Percentiles rank a stretch among this genome's conserved stretches.
Evolutionary conservation across 2,797 vertebrate genomes (phyloP).

Genomic region (Dermochelys coriacea): DNA sequence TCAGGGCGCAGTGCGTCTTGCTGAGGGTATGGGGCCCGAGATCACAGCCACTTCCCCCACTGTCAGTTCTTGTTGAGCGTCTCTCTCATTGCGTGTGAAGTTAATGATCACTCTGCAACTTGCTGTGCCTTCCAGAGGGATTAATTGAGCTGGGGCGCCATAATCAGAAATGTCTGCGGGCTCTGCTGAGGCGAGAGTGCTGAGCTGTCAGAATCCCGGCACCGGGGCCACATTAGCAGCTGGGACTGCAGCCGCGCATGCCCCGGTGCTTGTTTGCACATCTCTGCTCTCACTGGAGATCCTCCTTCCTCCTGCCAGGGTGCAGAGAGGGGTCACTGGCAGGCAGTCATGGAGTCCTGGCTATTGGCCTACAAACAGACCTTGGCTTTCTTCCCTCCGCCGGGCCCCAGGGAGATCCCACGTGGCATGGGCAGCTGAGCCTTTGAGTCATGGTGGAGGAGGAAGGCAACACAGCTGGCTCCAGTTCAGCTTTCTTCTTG

Average conservation of each 20-base stretch:
- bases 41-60: neutral
- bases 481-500: neutral
- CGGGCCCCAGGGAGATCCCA: neutral
- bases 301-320: neutral
- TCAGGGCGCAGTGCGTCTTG: neutral
- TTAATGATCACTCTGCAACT: neutral
- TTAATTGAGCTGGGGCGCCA: neutral
- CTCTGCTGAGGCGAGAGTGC: neutral
- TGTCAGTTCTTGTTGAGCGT: neutral
- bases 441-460: no score
- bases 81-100: neutral
- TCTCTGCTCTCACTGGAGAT: neutral
- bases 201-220: neutral
- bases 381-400: neutral
- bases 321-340: neutral
- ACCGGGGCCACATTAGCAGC: neutral
- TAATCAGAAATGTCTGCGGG: neutral
- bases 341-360: neutral
- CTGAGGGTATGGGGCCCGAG: neutral
- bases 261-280: neutral
- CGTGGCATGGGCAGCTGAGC: neutral
- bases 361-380: neutral
- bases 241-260: neutral
- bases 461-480: neutral
- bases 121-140: neutral